Percentiles rank a stretch among this genome's conserved stretches.
phyloP scores from a whole-genome alignment of 2,113 vertebrate genomes.

The Rattus rattus region DNA sequence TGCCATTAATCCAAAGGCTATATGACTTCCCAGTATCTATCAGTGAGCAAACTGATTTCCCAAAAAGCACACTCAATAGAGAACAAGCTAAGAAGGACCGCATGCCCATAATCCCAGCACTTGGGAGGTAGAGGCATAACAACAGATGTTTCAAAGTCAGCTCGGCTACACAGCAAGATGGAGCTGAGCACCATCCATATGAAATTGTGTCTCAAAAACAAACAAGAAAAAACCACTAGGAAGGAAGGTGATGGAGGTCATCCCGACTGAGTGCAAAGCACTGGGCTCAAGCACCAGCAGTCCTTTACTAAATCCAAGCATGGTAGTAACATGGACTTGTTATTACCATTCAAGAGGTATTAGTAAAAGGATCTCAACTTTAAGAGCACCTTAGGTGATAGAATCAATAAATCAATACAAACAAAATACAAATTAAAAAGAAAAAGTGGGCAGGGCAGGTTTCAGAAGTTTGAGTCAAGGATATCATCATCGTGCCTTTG shows the following conservation, averaged over 20 bases:
- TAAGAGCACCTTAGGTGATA: not conserved
- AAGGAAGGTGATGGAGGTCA: not conserved
- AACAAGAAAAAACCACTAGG: not conserved
- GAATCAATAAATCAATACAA: not conserved
- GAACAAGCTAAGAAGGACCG: not conserved
- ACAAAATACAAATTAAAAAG: not conserved
- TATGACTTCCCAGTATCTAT: conserved; percentile 24
- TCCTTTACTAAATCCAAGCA: not conserved
- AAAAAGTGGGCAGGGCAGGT: not conserved
- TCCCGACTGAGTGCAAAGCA: no score
- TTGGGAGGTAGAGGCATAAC: not conserved
- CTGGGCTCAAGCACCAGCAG: not conserved
- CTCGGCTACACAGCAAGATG: not conserved
- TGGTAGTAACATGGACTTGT: no score
- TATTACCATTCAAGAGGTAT: not conserved
- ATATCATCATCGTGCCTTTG: not conserved
- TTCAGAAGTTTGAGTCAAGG: not conserved
- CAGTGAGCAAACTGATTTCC: not conserved
- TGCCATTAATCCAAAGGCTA: not conserved
- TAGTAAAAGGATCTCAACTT: not conserved
- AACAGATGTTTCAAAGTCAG: not conserved
- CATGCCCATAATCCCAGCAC: not conserved
- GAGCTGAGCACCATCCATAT: no score
- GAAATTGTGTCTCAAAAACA: not conserved
- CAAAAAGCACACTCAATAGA: not conserved